Conservation (phyloP, 2,888 invertebrate species). For the Cylloceria caligata region DNA sequence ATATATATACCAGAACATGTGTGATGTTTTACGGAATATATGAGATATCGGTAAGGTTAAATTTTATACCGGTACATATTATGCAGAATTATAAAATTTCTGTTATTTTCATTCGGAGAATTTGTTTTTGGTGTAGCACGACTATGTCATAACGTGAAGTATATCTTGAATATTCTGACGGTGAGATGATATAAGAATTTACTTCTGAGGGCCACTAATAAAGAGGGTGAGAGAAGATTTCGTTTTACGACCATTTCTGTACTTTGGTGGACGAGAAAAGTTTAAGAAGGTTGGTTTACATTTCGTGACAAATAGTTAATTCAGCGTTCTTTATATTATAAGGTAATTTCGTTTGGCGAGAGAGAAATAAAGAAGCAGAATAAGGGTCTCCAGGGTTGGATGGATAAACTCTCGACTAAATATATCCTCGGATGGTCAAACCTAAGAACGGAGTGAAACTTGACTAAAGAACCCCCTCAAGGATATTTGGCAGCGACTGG, state of each 20-base stretch:
- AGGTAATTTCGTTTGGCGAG: slow-evolving; percentile 14
- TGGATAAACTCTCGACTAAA: slow-evolving; percentile 24
- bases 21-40: neutral
- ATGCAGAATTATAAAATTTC: too few relatives aligned
- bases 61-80: too few relatives aligned
- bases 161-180: neutral
- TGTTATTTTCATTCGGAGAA: neutral
- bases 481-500: slow-evolving; percentile 13
- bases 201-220: neutral
- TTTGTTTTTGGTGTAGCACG: slow-evolving; percentile 1
- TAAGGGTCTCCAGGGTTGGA: neutral
- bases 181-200: slow-evolving; percentile 17
- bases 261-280: slow-evolving; percentile 26
- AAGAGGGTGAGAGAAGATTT: neutral
- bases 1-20: neutral
- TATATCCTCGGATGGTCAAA: slow-evolving; percentile 5
- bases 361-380: slow-evolving; percentile 3
- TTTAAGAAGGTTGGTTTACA: neutral
- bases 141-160: slow-evolving; percentile 6
- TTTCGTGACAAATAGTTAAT: neutral
- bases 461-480: slow-evolving; percentile 19
- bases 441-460: slow-evolving; percentile 13
- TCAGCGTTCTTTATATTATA: slow-evolving; percentile 14
- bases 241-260: slow-evolving; percentile 4
- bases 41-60: neutral